Evolutionary conservation across 1,140 invertebrate genomes (phyloP).

Genomic region (Akabosia matsudoensis): DNA sequence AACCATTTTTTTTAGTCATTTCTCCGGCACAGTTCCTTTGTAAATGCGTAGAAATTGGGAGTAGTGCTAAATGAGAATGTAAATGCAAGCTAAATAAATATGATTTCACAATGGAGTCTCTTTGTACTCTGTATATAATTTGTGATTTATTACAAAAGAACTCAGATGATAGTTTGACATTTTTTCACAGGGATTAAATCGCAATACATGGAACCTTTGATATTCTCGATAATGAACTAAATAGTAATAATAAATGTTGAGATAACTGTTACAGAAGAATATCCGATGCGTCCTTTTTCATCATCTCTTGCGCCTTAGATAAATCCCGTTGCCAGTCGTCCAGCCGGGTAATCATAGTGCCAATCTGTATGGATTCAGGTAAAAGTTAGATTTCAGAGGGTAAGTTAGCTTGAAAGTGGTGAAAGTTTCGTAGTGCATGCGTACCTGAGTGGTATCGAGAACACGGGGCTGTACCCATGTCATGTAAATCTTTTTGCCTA

Average conservation of each 20-base stretch:
- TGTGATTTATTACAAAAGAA: too few relatives aligned
- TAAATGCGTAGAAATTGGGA: too few relatives aligned
- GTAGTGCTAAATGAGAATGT: too few relatives aligned
- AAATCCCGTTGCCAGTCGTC: constrained; percentile 74
- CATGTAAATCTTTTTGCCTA: constrained; percentile 75
- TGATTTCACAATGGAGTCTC: too few relatives aligned
- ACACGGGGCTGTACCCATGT: constrained; percentile 66
- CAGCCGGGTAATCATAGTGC: constrained; percentile 71
- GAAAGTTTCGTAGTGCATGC: constrained; percentile 79
- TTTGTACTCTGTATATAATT: too few relatives aligned
- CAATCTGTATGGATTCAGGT: constrained; percentile 59
- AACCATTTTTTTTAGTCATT: too few relatives aligned
- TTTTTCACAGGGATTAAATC: too few relatives aligned
- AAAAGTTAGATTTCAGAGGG: too few relatives aligned
- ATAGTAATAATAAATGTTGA: not conserved
- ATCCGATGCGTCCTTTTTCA: constrained; percentile 13
- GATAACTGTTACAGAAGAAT: not conserved
- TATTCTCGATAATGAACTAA: not conserved
- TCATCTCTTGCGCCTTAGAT: not conserved
- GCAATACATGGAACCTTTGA: not conserved
- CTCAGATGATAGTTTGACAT: too few relatives aligned
- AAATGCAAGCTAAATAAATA: too few relatives aligned
- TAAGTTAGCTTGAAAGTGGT: constrained; percentile 55
- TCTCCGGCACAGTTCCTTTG: too few relatives aligned
- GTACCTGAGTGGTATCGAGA: not conserved